These are phyloP conservation scores for Steinernema carpocapsae DNA, from an alignment of 2,888 invertebrate genomes.

Conservation along the genomic window DNA sequence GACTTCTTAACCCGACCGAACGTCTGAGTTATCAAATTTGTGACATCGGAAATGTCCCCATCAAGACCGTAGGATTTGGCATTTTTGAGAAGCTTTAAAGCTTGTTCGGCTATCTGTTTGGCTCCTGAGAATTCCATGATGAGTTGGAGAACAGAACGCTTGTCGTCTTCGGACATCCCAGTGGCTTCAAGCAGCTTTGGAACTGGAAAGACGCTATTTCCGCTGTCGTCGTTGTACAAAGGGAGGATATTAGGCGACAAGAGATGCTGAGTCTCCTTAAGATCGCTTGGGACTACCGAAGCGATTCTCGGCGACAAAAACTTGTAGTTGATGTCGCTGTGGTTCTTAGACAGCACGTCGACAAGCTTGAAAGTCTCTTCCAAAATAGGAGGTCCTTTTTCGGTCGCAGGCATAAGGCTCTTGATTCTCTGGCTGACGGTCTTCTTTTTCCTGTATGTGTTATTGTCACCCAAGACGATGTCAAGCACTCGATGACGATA, in stretches of 20 bases:
- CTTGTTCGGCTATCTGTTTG: slow-evolving; percentile 54
- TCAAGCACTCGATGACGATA: slow-evolving; percentile 49
- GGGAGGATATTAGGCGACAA: slow-evolving; percentile 56
- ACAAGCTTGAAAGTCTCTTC: slow-evolving; percentile 47
- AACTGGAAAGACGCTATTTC: slow-evolving; percentile 45
- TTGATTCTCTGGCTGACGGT: slow-evolving; percentile 43
- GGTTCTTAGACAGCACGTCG: slow-evolving; percentile 49
- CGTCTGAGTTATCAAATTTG: slow-evolving; percentile 42
- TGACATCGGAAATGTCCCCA: slow-evolving; percentile 50
- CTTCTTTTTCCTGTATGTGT: slow-evolving; percentile 44
- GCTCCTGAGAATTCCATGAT: slow-evolving; percentile 57
- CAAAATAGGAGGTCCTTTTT: slow-evolving; percentile 39
- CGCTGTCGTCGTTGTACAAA: slow-evolving; percentile 53
- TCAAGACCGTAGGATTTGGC: slow-evolving; percentile 42
- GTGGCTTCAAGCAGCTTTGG: slow-evolving; percentile 51
- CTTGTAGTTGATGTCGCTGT: slow-evolving; percentile 48
- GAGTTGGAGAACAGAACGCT: slow-evolving; percentile 49
- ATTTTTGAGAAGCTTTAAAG: slow-evolving; percentile 45
- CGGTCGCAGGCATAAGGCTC: slow-evolving; percentile 44
- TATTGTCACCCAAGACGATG: slow-evolving; percentile 50
- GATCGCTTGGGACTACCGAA: slow-evolving; percentile 51
- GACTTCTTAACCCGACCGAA: slow-evolving; percentile 44
- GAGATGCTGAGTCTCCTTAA: slow-evolving; percentile 47
- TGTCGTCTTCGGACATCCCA: slow-evolving; percentile 49
- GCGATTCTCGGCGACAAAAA: slow-evolving; percentile 56